Base-by-base conservation (phyloP, 1,140 invertebrate genomes). In the Zaprionus camerounensis region DNA sequence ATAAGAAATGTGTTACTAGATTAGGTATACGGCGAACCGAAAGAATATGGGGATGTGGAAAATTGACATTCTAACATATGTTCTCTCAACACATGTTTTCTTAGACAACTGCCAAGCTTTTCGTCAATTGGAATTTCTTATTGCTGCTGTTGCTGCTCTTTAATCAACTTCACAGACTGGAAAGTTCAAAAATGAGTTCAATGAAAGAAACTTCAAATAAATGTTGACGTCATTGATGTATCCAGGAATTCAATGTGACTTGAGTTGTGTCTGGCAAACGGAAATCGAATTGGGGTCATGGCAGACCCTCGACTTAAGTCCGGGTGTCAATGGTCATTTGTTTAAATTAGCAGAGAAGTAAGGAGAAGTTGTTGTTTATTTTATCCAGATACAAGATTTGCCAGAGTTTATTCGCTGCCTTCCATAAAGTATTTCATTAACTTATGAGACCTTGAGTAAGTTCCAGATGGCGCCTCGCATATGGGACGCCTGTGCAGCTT, bases 281-380 rank as follows among this genome's bases (percentile, higher is more conserved):
- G 49, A 79, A 66, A 77, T 83, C 57, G 68, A 63, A 83, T 68
- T 70, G 51, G 73, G 78, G 80, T 56, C 73, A 77, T 55, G 71
- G 69, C 55, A 62, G 62, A 58, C 53, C 17, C 38, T 57, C 24
- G 20, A 28, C 13, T 57, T n/a, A 5, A 12, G 31, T 20, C 28
- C 24, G 46, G 28, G 44, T 51, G 61, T 5, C 61, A 41, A 69
- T 62, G 26, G 58, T 36, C 24, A 59, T 34, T 46, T 41, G 24
- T 38, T 22, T 28, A 38, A 38, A 61, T 61, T 59, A 20, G 20
- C 31, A 3, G 20, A 51, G 17, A 7, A 12, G 20, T 5, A 11
- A 22, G 17, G 17, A 7, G 44, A 20, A 22, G 20, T 49, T 17
- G 11, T 31, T 22, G 13, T 55, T 55, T 13, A 44, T 41, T 56